A percentile compares a stretch with the other conserved stretches of the same genome.
These are phyloP conservation scores for Acanthornis magna DNA, from an alignment of 2,797 vertebrate genomes.

Conservation along the genomic window DNA sequence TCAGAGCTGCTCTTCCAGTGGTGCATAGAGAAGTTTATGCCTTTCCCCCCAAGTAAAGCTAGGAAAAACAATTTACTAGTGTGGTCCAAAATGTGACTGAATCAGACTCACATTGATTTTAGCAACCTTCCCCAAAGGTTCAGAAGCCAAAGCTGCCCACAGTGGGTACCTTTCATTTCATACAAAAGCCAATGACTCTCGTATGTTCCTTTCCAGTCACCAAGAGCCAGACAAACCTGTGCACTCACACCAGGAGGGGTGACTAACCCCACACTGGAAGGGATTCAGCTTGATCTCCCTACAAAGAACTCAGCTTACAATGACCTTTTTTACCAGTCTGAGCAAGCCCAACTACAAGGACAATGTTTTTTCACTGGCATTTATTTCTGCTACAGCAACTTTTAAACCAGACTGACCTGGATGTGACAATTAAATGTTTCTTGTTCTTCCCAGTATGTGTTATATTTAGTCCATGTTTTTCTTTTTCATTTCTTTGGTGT, in stretches of 20 bases:
- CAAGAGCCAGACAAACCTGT: background rate
- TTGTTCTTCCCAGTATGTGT: background rate
- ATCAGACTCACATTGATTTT: background rate
- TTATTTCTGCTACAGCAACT: conserved; percentile 1
- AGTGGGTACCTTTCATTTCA: background rate
- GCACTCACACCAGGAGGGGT: background rate
- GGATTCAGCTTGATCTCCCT: background rate
- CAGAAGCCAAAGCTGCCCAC: background rate
- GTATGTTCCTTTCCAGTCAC: background rate
- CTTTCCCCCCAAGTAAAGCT: background rate
- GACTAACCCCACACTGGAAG: background rate
- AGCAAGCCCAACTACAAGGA: background rate
- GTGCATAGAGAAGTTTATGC: background rate
- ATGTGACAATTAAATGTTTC: background rate
- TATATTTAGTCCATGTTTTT: background rate
- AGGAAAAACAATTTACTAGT: background rate
- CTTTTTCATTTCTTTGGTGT: conserved; percentile 8
- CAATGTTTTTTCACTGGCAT: background rate
- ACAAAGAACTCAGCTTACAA: background rate
- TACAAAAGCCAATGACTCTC: background rate
- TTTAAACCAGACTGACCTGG: conserved; percentile 25
- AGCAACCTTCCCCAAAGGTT: background rate
- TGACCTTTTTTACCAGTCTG: background rate
- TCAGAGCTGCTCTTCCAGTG: background rate
- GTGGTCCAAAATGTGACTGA: background rate